Percentiles rank a stretch among this genome's conserved stretches.
Conservation (phyloP, 1,140 invertebrate genomes). For the Elysia chlorotica region DNA sequence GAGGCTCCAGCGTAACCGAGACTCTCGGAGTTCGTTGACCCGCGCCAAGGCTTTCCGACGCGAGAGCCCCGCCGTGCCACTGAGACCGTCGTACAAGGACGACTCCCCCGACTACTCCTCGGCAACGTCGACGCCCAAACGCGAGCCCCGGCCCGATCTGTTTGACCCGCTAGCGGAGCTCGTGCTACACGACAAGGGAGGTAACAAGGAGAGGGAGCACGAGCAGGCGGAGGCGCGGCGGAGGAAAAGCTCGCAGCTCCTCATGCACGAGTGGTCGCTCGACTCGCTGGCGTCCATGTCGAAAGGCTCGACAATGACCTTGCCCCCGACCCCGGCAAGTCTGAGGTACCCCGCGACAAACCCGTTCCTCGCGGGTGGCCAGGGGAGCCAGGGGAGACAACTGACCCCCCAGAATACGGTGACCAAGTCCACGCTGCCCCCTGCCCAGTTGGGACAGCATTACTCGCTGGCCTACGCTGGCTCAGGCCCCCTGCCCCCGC, state of each 20-base stretch:
- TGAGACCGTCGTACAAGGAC: neutral
- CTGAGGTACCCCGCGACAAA: too few relatives aligned
- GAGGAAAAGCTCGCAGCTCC: constrained; percentile 8
- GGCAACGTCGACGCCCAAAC: neutral
- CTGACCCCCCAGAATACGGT: too few relatives aligned
- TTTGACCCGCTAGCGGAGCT: constrained; percentile 1
- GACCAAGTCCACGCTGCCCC: too few relatives aligned
- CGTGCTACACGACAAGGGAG: neutral
- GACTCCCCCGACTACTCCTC: neutral
- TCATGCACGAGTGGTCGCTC: constrained; percentile 17
- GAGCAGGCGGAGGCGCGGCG: neutral
- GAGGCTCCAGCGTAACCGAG: neutral
- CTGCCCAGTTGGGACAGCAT: too few relatives aligned
- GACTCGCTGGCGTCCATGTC: constrained; percentile 8
- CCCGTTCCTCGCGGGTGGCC: too few relatives aligned
- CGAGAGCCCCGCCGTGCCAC: neutral
- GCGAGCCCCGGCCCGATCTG: neutral
- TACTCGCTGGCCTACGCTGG: too few relatives aligned
- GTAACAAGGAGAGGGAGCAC: neutral
- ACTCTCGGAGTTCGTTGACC: neutral
- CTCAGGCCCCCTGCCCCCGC: too few relatives aligned
- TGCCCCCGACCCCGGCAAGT: too few relatives aligned
- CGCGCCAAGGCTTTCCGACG: constrained; percentile 15
- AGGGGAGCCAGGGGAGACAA: too few relatives aligned
- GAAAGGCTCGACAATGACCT: too few relatives aligned